Evolutionary conservation across 2,113 vertebrate genomes (phyloP).

Genomic region (Clarias gariepinus): DNA sequence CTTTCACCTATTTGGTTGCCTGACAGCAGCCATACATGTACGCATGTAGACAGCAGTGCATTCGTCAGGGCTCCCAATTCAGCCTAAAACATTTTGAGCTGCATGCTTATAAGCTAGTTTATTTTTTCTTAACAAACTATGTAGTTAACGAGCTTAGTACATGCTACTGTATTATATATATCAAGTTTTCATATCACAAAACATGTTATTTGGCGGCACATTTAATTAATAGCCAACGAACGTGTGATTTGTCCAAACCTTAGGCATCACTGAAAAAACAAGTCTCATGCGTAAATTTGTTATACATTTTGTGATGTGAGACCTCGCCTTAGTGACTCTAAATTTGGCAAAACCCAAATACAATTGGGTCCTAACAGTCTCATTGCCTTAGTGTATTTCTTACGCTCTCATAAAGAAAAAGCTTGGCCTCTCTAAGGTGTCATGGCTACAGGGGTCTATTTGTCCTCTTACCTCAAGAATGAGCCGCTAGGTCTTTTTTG

Average conservation of each 20-base stretch:
- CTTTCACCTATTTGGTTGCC: no score
- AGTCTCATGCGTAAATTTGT: background rate
- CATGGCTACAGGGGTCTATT: conserved; percentile 24
- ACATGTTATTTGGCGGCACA: background rate
- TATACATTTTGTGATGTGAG: no score
- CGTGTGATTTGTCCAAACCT: no score
- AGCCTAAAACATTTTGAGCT: no score
- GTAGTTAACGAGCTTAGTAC: background rate
- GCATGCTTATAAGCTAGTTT: background rate
- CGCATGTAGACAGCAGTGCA: no score
- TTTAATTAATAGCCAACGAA: background rate
- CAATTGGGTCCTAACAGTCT: background rate
- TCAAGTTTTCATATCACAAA: background rate
- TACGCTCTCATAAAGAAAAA: background rate
- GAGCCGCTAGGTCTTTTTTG: conserved; percentile 36
- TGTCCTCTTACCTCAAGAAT: conserved; percentile 40
- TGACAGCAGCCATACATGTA: no score
- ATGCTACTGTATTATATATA: background rate
- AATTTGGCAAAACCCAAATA: no score
- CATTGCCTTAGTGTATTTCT: background rate
- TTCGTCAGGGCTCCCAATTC: no score
- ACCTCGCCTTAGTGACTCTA: background rate
- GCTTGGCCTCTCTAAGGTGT: conserved; percentile 33
- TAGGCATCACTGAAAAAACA: background rate
- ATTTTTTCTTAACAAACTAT: background rate